Evolutionary conservation across 2,888 invertebrate genomes (phyloP).

Genomic region (Acrobasis consociella): DNA sequence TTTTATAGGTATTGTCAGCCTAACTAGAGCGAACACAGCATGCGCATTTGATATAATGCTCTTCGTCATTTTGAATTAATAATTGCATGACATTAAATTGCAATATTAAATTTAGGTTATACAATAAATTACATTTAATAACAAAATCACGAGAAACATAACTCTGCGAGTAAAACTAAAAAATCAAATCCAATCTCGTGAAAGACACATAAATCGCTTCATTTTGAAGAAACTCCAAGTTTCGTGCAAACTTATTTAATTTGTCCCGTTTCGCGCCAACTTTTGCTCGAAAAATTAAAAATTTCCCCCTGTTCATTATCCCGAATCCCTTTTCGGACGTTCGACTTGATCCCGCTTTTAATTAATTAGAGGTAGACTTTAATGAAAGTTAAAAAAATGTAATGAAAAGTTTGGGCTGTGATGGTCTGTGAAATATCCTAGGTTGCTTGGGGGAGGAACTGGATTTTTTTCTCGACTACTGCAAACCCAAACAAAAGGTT

Average conservation of each 20-base stretch:
- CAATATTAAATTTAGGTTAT: too few species aligned
- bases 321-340: slow-evolving; percentile 30
- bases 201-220: slow-evolving; percentile 14
- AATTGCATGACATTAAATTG: too few species aligned
- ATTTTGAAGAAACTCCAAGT: slow-evolving; percentile 17
- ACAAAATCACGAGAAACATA: neutral
- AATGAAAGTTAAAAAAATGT: slow-evolving; percentile 16
- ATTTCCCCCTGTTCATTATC: slow-evolving; percentile 32
- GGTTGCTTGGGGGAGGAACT: neutral
- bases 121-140: too few species aligned
- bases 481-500: too few species aligned
- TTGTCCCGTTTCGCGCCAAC: slow-evolving; percentile 28
- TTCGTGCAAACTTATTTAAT: slow-evolving; percentile 31
- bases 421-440: slow-evolving; percentile 5
- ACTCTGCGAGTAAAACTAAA: neutral
- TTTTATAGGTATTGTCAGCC: too few species aligned
- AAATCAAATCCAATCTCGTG: neutral
- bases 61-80: too few species aligned
- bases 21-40: too few species aligned
- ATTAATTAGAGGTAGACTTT: slow-evolving; percentile 36
- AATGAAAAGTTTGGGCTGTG: slow-evolving; percentile 7
- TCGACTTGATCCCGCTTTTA: slow-evolving; percentile 32
- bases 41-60: too few species aligned
- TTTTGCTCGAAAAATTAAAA: slow-evolving; percentile 32
- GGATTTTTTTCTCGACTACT: neutral